These are phyloP conservation scores for Stegodyphus dumicola DNA, from an alignment of 1,140 invertebrate species.

Conservation along the genomic window DNA sequence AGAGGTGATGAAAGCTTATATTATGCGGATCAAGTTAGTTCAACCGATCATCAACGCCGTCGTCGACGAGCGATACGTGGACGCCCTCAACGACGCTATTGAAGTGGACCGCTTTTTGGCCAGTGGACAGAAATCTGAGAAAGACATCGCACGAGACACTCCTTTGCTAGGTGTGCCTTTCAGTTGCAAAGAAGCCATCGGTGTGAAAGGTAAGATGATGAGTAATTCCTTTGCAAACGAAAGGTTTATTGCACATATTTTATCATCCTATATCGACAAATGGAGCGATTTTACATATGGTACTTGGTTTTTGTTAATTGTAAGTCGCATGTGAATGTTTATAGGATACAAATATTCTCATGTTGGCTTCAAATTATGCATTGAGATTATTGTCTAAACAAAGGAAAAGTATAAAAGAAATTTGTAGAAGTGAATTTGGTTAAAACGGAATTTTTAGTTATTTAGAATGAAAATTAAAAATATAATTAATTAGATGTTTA, in stretches of 20 bases:
- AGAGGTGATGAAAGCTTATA: slow-evolving; percentile 65
- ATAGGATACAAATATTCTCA: too few species aligned
- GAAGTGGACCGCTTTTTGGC: slow-evolving; percentile 64
- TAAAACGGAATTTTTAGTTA: too few species aligned
- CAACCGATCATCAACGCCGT: slow-evolving; percentile 66
- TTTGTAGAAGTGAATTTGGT: too few species aligned
- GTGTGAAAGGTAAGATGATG: slow-evolving; percentile 56
- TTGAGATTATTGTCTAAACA: too few species aligned
- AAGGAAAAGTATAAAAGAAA: too few species aligned
- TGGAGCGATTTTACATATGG: too few species aligned
- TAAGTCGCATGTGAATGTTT: too few species aligned
- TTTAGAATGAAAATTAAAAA: too few species aligned
- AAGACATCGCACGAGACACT: slow-evolving; percentile 48
- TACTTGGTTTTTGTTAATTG: too few species aligned
- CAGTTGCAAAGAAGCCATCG: slow-evolving; percentile 62
- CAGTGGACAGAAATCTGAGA: slow-evolving; percentile 59
- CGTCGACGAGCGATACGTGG: slow-evolving; percentile 64
- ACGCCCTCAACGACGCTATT: slow-evolving; percentile 64
- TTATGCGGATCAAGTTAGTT: slow-evolving; percentile 64
- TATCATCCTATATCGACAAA: too few species aligned
- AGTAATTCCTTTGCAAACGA: background rate
- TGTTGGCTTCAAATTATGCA: too few species aligned
- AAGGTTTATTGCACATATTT: background rate
- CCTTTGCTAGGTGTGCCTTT: slow-evolving; percentile 64
- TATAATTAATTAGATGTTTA: too few species aligned